Conservation (phyloP, 2,113 vertebrate species). For the Pundamilia nyererei region DNA sequence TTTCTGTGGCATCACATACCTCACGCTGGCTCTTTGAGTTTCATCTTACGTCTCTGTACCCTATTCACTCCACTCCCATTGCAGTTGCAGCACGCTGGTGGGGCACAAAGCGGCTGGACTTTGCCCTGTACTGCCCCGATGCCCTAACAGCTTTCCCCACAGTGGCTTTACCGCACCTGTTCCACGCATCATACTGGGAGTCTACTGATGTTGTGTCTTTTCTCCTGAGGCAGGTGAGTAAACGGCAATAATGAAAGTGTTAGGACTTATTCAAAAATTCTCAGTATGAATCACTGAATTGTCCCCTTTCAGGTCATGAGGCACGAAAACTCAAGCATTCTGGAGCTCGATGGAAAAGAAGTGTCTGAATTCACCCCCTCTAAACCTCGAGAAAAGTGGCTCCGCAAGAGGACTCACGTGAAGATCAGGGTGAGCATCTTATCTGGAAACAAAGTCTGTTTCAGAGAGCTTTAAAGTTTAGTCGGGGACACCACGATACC, state of each 20-base stretch:
- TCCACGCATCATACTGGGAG: conserved; percentile 97
- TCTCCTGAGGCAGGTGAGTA: conserved; percentile 77
- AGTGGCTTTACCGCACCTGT: conserved; percentile 89
- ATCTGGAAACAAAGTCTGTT: not conserved
- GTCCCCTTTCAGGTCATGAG: conserved; percentile 82
- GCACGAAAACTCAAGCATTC: conserved; percentile 85
- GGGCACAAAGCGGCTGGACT: conserved; percentile 94
- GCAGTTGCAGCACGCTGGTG: conserved; percentile 92
- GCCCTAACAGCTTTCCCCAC: conserved; percentile 92
- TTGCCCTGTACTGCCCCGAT: conserved; percentile 91
- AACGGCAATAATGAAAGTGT: not conserved
- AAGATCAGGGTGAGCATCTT: conserved; percentile 82
- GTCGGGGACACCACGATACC: not conserved
- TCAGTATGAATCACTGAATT: not conserved
- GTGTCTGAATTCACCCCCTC: conserved; percentile 91
- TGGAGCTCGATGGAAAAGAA: conserved; percentile 92
- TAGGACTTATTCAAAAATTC: not conserved
- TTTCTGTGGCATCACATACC: not conserved
- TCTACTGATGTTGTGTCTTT: conserved; percentile 94
- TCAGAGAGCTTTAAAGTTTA: not conserved
- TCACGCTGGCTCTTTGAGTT: not conserved
- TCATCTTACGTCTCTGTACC: not conserved
- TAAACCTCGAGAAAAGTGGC: conserved; percentile 92
- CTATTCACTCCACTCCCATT: not conserved
- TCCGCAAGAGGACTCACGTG: conserved; percentile 88